A percentile compares a stretch with the other conserved stretches of the same genome.
phyloP scores from a whole-genome alignment of 2,113 vertebrate species.

The Channa argus region DNA sequence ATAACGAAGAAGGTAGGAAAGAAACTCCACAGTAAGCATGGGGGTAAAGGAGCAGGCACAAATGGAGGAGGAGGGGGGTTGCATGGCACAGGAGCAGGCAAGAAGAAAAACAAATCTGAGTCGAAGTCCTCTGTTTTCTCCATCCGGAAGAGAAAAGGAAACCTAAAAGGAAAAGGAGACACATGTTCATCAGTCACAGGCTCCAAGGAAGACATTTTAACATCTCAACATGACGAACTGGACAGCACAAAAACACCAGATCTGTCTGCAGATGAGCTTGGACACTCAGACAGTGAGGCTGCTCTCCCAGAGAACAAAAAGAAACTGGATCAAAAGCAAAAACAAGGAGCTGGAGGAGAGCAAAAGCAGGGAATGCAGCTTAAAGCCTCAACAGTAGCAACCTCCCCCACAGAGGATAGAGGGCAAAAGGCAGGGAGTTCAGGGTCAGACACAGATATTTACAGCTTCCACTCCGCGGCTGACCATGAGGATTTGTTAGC shows the following conservation, averaged over 20 bases:
- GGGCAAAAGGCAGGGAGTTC: constrained; percentile 92
- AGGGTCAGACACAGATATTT: constrained; percentile 96
- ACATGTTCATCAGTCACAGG: constrained; percentile 79
- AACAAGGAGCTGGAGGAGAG: constrained; percentile 1
- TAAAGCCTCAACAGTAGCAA: constrained; percentile 29
- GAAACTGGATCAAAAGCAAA: constrained; percentile 37
- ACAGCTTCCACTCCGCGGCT: constrained; percentile 96
- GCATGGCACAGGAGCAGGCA: constrained; percentile 74
- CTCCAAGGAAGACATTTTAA: constrained; percentile 91
- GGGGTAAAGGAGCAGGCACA: constrained; percentile 80
- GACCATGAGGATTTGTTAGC: constrained; percentile 97
- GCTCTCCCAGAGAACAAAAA: constrained; percentile 78
- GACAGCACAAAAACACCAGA: constrained; percentile 93
- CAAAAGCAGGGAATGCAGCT: constrained; percentile 13
- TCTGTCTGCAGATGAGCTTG: constrained; percentile 92
- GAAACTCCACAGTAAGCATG: constrained; percentile 86
- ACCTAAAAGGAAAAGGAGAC: constrained; percentile 85
- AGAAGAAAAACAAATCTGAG: constrained; percentile 91
- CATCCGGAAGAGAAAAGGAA: constrained; percentile 92
- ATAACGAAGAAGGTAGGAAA: constrained; percentile 90
- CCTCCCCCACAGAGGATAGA: constrained; percentile 68
- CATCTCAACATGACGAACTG: constrained; percentile 86
- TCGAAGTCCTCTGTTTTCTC: constrained; percentile 93
- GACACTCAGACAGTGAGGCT: constrained; percentile 88
- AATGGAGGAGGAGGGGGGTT: constrained; percentile 71